A percentile compares a stretch with the other conserved stretches of the same genome.
Evolutionary conservation across 2,113 vertebrate genomes (phyloP).

Genomic region (Periophthalmus modestus): DNA sequence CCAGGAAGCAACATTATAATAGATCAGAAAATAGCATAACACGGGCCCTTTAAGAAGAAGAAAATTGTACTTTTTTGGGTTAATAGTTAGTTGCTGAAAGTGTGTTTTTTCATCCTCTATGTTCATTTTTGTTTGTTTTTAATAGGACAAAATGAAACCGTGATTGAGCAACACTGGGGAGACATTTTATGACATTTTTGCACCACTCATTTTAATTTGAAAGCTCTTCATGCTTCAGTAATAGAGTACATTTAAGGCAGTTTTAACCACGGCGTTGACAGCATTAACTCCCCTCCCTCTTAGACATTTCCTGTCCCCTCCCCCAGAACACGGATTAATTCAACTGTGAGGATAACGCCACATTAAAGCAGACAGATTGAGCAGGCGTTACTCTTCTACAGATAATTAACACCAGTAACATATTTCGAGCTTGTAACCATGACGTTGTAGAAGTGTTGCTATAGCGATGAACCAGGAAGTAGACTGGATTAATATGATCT

Average conservation of each 20-base stretch:
- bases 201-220: too few relatives aligned
- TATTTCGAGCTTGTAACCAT: neutral
- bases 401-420: neutral
- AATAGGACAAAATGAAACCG: too few relatives aligned
- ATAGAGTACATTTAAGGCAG: neutral
- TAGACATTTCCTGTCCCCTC: constrained; percentile 1
- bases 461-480: neutral
- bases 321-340: neutral
- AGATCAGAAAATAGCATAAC: too few relatives aligned
- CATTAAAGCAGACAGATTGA: constrained; percentile 10
- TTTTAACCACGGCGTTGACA: neutral
- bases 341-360: neutral
- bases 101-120: too few relatives aligned
- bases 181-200: too few relatives aligned
- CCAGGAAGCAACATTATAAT: too few relatives aligned
- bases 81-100: too few relatives aligned
- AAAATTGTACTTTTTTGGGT: too few relatives aligned
- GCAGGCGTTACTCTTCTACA: neutral
- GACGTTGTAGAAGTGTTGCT: neutral
- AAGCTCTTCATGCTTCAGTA: neutral
- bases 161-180: too few relatives aligned
- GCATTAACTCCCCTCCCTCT: neutral
- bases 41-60: too few relatives aligned
- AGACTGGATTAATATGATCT: neutral
- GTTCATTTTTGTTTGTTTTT: too few relatives aligned